Base-by-base conservation (phyloP, 2,113 vertebrate genomes). In the Tupaia tana region DNA sequence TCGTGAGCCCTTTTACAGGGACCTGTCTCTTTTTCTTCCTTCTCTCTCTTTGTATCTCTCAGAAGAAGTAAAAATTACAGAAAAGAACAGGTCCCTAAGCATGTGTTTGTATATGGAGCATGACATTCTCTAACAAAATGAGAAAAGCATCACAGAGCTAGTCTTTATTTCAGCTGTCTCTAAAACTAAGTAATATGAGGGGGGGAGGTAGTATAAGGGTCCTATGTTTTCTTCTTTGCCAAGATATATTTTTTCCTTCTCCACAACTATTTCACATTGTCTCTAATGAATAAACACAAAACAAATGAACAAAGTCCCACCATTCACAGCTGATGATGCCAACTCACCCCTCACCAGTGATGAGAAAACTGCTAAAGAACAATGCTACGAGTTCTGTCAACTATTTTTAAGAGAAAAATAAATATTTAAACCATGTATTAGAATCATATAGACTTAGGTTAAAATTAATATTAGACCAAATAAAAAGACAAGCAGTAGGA, bases 301-400 rank as follows among this genome's bases (percentile, higher is more conserved):
- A 86, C 43, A 43, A 89, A 59, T 15, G 8, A 69, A 66, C 54
- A 66, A 92, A 95, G 52, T 11, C 31, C 34, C 25, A 83, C 70
- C 56, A 96, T 14, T 94, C 54, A 61, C 31, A 78, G n/a, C 59
- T 80, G 87, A 89, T 75, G 20, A 93, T 74, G 59, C 1, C 8
- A 73, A 94, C 15, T 20, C 10, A 75, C 69, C 67, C 16, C 25
- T 96, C 43, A 66, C 27, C 18, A 75, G 31, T 79, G 78, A 85
- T 64, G n/a, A 97, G 61, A 94, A 95, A 86, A 70, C 25, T 75
- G 66, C 67, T 94, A 61, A 77, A 74, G 10, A 89, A 90, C 14
- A 88, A 29, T 83, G 16, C 6, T 16, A 66, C 43, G 6, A 0
- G 12, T 83, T 90, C 59, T 81, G 43, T 3, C 61, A 95, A 79